Base-by-base conservation (phyloP, 2,888 invertebrate genomes). In the Bombylius major region DNA sequence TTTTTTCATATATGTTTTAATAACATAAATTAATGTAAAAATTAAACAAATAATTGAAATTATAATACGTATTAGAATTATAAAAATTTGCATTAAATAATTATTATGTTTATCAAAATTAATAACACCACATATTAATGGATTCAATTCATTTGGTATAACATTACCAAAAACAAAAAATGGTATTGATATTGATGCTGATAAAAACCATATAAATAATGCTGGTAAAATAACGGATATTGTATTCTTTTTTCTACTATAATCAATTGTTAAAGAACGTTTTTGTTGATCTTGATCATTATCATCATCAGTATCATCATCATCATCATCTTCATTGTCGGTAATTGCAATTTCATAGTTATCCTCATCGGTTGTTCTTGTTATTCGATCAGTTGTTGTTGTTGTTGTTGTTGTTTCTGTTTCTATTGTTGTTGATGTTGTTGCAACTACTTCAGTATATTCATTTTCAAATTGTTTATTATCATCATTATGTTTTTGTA, bases 161-260 rank as follows among this genome's bases (percentile, higher is more conserved):
- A 60, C 58, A 39, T 54, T 55, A 34, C 61, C 60, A 39, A 60
- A 61, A 5, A 60, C 54, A 45, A 61, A 60, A 4, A 60, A 51
- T 32, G 82, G 82, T 51, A 82, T 75, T 66, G 82, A 80, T 44
- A 82, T 67, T 1, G 82, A 82, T 48, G 77, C 66, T 44, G 80
- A 76, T 51, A 81, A 66, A 59, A 80, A 73, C 82, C 82, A 82
- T 51, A 82, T 75, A 61, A 81, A 77, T 55, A 78, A 65, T 33
- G 76, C 73, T 2, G 82, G 82, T 51, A 78, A 73, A 45, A 76
- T 67, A 34, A 80, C 76, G 13, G 79, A 76, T 45, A 82, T 69
- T 55, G 69, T 67, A 42, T 69, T 72, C 58, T 75, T 73, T 39
- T 72, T 66, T 58, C 76, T 68, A 50, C 77, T 68, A 62, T 81